Conservation (phyloP, 2,113 vertebrate genomes). For the Forbesichthys agassizii region DNA sequence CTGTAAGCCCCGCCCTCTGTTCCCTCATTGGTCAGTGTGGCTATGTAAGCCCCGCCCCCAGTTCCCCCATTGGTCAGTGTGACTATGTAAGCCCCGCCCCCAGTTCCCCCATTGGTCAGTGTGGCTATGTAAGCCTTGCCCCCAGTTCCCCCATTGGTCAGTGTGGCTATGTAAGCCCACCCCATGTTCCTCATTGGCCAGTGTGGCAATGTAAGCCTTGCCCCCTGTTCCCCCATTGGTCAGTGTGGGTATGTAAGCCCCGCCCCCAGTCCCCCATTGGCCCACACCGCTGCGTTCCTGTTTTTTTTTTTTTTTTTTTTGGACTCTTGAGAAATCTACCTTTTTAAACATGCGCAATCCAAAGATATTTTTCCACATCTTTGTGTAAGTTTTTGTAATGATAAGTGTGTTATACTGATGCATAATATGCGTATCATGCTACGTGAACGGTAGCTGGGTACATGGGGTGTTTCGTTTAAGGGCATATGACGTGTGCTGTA, state of each 20-base stretch:
- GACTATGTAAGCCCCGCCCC: background rate
- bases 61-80: no score
- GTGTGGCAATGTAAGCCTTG: no score
- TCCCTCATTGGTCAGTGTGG: no score
- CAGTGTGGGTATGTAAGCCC: no score
- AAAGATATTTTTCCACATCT: slow-evolving; percentile 79
- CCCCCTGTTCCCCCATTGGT: no score
- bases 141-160: no score
- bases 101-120: background rate
- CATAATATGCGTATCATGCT: slow-evolving; percentile 53
- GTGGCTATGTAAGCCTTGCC: no score
- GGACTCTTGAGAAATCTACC: slow-evolving; percentile 65
- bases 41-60: no score
- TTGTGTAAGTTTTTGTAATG: slow-evolving; percentile 68
- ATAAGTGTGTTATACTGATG: slow-evolving; percentile 61
- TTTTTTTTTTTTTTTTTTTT: slow-evolving; percentile 57
- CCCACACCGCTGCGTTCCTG: background rate
- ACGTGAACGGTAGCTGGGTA: slow-evolving; percentile 67
- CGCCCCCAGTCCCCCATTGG: background rate
- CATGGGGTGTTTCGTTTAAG: slow-evolving; percentile 63
- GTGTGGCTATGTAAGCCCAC: no score
- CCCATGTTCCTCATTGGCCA: no score
- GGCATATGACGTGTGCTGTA: slow-evolving; percentile 58
- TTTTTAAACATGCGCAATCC: slow-evolving; percentile 77
- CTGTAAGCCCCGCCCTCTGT: slow-evolving; percentile 1